These are phyloP conservation scores for Microcebus ravelobensis DNA, from an alignment of 2,113 vertebrate species.

Conservation along the genomic window DNA sequence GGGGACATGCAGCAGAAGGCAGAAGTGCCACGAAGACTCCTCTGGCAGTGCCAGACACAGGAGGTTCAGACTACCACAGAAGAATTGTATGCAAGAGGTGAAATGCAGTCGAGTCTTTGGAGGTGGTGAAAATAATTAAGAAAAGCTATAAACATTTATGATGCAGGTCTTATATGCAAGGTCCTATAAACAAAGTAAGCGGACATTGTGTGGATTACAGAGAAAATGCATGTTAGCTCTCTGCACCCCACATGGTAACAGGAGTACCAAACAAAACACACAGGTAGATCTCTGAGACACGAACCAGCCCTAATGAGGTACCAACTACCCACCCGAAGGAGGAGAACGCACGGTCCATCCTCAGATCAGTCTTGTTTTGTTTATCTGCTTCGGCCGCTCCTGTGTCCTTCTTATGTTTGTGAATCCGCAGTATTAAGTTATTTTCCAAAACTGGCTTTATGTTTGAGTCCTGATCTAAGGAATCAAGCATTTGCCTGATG, in stretches of 20 bases:
- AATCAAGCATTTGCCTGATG: slow-evolving; percentile 46
- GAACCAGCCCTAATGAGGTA: background rate
- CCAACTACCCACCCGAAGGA: background rate
- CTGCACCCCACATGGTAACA: background rate
- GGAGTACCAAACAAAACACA: background rate
- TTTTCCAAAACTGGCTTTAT: slow-evolving; percentile 20
- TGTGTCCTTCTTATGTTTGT: slow-evolving; percentile 1
- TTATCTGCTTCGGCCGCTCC: background rate
- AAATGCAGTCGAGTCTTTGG: background rate
- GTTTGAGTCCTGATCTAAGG: slow-evolving; percentile 31
- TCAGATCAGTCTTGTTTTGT: background rate
- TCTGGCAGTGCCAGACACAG: background rate
- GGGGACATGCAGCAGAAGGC: no score
- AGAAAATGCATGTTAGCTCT: background rate
- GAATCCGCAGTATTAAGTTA: slow-evolving; percentile 12
- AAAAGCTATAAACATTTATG: background rate
- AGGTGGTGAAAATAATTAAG: background rate
- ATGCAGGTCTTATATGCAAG: background rate
- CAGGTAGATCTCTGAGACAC: background rate
- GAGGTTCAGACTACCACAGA: background rate
- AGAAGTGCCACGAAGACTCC: background rate
- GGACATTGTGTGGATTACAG: background rate
- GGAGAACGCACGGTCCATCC: background rate
- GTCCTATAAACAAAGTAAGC: background rate
- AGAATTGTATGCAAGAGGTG: background rate